A percentile compares a stretch with the other conserved stretches of the same genome.
These are phyloP conservation scores for Danionella cerebrum DNA, from an alignment of 2,113 vertebrate species.

Conservation along the genomic window DNA sequence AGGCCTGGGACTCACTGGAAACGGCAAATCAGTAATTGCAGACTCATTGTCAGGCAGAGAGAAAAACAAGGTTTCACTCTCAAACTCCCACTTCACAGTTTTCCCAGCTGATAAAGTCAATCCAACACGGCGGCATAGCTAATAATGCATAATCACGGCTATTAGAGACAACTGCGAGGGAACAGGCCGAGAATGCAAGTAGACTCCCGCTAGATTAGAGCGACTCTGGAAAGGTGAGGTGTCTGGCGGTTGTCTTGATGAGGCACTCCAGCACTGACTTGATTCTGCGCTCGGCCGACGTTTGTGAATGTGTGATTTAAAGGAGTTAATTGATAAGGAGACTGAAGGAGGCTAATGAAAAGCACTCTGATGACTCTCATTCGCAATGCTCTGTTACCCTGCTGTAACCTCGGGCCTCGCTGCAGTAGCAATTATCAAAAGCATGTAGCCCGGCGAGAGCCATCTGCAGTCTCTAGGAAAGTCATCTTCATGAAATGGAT, in stretches of 20 bases:
- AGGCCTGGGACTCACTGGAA: constrained; percentile 19
- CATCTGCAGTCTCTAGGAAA: constrained; percentile 32
- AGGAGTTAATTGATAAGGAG: constrained; percentile 20
- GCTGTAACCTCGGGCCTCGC: constrained; percentile 25
- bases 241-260: constrained; percentile 20
- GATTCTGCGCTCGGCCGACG: neutral
- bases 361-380: constrained; percentile 27
- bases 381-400: constrained; percentile 21
- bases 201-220: neutral
- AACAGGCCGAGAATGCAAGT: neutral
- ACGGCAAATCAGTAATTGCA: constrained; percentile 32
- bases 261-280: neutral
- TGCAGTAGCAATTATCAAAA: constrained; percentile 29
- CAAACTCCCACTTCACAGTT: constrained; percentile 11
- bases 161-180: constrained; percentile 8
- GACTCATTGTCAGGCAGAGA: constrained; percentile 17
- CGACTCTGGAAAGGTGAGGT: constrained; percentile 6
- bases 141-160: constrained; percentile 18
- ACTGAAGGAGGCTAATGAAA: constrained; percentile 27
- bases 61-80: constrained; percentile 1
- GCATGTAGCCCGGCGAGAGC: constrained; percentile 30
- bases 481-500: constrained; percentile 27
- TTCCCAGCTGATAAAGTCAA: constrained; percentile 15
- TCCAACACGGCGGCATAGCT: constrained; percentile 18
- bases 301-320: constrained; percentile 12